Base-by-base conservation (phyloP, 2,113 vertebrate genomes). In the Tupaia chinensis region DNA sequence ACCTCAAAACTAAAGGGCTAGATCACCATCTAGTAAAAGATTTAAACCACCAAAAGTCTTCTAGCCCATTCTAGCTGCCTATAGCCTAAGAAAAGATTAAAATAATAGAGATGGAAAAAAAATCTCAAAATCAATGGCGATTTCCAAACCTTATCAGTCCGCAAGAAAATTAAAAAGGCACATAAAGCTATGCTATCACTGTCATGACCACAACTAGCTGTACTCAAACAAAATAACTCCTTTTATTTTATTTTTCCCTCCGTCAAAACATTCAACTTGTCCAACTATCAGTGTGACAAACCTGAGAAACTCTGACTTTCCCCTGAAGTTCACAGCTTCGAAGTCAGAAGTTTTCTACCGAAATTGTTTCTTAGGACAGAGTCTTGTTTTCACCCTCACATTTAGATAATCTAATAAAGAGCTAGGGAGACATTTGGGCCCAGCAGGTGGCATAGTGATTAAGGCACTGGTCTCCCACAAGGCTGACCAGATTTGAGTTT, bases 351-450 rank as follows among this genome's bases (percentile, higher is more conserved):
- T 72, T 96, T 94, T 97, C 85, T 91, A 58, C 61, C 7, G 1
- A 97, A 95, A 82, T 94, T 97, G 14, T 96, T 98, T 98, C 95
- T 97, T 97, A 97, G 22, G 65, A 89, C 88, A 97, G 82, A 95
- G 79, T 97, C 70, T 94, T 88, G 84, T 87, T 98, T 98, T 93
- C 96, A 98, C 97, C 95, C 98, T 97, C 94, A 10, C 93, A 97
- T 97, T 97, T 98, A 96, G 87, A 85, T 98, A 98, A 97, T 97
- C 60, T 96, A 84, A 95, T 98, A 98, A 97, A 97, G 96, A 86
- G 89, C 89, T 92, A 97, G 94, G 86, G 95, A 91, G 95, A 95
- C 80, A 95, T 89, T 96, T 95, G 9, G 7, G 87, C 53, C 73
- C 86, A 97, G 92, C 92, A 44, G 44, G 44, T 44, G 44, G 44